Conservation (phyloP, 2,888 invertebrate species). For the Pristionchus arcanus region DNA sequence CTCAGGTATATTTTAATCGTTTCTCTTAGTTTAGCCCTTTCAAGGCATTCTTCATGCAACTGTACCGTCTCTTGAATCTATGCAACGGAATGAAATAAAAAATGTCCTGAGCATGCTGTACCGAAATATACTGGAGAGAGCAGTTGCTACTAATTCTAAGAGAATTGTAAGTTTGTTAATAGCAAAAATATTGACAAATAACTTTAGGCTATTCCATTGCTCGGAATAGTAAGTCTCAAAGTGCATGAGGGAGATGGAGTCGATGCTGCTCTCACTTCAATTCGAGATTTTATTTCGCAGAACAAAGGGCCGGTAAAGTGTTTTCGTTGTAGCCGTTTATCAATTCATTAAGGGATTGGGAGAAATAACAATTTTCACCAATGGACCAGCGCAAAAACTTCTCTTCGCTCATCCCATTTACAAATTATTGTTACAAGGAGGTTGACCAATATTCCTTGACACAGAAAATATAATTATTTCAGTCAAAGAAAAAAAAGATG, state of each 20-base stretch:
- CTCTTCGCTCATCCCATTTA: too few relatives aligned
- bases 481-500: too few relatives aligned
- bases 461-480: too few relatives aligned
- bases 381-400: too few relatives aligned
- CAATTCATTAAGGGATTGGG: too few relatives aligned
- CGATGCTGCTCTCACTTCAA: background rate
- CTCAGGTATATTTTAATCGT: background rate
- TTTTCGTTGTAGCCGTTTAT: too few relatives aligned
- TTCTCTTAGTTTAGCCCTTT: background rate
- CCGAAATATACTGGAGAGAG: background rate
- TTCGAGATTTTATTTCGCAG: background rate
- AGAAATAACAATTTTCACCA: too few relatives aligned
- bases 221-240: background rate
- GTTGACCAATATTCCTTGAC: too few relatives aligned
- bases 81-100: too few relatives aligned
- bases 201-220: background rate
- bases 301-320: background rate
- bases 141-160: background rate
- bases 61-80: background rate
- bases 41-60: background rate
- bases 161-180: background rate
- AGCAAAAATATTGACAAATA: background rate
- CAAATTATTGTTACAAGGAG: too few relatives aligned
- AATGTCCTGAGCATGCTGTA: background rate
- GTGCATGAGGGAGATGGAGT: background rate